These are phyloP conservation scores for Lasioglossum vierecki DNA, from an alignment of 2,888 invertebrate genomes.

Conservation along the genomic window DNA sequence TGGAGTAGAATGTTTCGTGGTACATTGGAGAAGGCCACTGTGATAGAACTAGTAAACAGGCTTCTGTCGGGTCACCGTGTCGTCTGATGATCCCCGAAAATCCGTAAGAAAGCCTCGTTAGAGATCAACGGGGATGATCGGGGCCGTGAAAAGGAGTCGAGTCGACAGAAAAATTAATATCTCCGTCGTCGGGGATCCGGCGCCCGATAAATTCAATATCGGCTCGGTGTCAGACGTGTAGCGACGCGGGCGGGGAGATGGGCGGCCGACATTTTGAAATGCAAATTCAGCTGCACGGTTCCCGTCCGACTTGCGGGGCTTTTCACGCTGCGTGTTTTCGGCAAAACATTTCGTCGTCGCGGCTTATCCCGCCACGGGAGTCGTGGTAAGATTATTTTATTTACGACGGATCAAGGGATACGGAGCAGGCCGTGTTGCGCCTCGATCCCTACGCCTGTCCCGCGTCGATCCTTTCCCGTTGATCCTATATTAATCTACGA, in stretches of 20 bases:
- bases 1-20: no score
- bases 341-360: neutral
- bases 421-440: neutral
- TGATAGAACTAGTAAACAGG: no score
- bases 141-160: neutral
- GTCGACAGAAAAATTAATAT: slow-evolving; percentile 16
- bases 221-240: slow-evolving; percentile 13
- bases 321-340: neutral
- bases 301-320: neutral
- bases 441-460: neutral
- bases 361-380: slow-evolving; percentile 2
- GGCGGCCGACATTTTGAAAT: slow-evolving; percentile 15
- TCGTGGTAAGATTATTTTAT: slow-evolving; percentile 1
- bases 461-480: neutral
- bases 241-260: neutral
- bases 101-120: neutral
- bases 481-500: slow-evolving; percentile 46
- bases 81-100: neutral
- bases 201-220: slow-evolving; percentile 14
- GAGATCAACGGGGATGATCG: neutral
- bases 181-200: neutral
- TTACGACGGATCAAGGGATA: slow-evolving; percentile 10
- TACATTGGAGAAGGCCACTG: no score
- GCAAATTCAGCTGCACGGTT: slow-evolving; percentile 13
- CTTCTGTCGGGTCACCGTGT: neutral